Percentiles rank a stretch among this genome's conserved stretches.
Conservation (phyloP, 2,113 vertebrate genomes). For the Pelvicachromis taeniatus region DNA sequence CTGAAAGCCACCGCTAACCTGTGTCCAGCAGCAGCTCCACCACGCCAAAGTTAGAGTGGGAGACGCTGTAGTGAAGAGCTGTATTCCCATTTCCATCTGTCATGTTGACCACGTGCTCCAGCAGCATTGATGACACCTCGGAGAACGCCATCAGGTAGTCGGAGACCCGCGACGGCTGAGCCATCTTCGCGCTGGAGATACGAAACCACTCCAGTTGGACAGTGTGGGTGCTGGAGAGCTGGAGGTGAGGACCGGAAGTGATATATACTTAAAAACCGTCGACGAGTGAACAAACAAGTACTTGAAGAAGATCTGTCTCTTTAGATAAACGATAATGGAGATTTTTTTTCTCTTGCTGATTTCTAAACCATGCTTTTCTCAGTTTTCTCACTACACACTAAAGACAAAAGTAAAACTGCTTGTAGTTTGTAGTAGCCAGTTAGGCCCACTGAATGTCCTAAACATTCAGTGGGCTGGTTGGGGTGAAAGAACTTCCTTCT, state of each 20-base stretch:
- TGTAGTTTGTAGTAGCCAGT: background rate
- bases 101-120: slow-evolving; percentile 88
- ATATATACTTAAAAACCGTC: background rate
- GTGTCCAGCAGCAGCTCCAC: slow-evolving; percentile 87
- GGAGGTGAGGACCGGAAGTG: background rate
- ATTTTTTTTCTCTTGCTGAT: too few relatives aligned
- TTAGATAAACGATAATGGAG: background rate
- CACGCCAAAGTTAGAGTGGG: slow-evolving; percentile 91
- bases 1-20: slow-evolving; percentile 62
- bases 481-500: too few relatives aligned
- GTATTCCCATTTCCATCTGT: slow-evolving; percentile 91
- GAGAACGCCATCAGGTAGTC: slow-evolving; percentile 82
- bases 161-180: slow-evolving; percentile 71
- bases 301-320: background rate
- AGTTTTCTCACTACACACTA: background rate
- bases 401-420: background rate
- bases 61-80: slow-evolving; percentile 94
- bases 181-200: slow-evolving; percentile 86
- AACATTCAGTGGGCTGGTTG: too few relatives aligned
- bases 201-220: slow-evolving; percentile 93
- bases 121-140: slow-evolving; percentile 75
- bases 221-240: slow-evolving; percentile 80
- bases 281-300: background rate
- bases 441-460: background rate
- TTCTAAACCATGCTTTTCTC: too few relatives aligned